Conservation (phyloP, 2,113 vertebrate genomes). For the Abramis brama region DNA sequence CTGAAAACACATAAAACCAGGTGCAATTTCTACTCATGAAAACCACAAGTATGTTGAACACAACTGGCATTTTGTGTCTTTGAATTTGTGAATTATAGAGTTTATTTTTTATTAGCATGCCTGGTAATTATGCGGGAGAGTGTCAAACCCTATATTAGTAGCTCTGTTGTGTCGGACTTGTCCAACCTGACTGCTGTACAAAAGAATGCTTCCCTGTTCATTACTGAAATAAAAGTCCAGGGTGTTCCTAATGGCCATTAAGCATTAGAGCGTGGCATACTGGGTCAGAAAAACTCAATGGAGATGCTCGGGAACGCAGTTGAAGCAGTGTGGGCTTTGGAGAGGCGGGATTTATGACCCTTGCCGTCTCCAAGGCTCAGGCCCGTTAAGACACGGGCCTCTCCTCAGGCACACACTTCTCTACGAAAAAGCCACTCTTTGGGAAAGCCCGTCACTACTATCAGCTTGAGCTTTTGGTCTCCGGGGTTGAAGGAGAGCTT, state of each 20-base stretch:
- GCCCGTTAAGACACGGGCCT: conserved; percentile 68
- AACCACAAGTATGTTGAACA: conserved; percentile 34
- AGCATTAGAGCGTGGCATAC: conserved; percentile 46
- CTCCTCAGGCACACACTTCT: conserved; percentile 62
- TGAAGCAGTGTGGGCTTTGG: conserved; percentile 38
- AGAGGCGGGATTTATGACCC: conserved; percentile 51
- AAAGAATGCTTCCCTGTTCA: conserved; percentile 19
- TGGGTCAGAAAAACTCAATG: conserved; percentile 37
- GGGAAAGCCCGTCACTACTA: conserved; percentile 63
- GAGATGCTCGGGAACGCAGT: conserved; percentile 17
- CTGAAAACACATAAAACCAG: conserved; percentile 38
- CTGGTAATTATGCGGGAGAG: conserved; percentile 7
- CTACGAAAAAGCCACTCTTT: conserved; percentile 66
- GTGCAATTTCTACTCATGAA: background rate
- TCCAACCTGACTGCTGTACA: conserved; percentile 1
- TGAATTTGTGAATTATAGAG: background rate
- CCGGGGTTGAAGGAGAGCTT: conserved; percentile 23
- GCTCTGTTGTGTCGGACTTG: conserved; percentile 19
- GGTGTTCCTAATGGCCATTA: conserved; percentile 48
- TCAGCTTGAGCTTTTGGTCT: conserved; percentile 54
- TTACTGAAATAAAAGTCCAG: conserved; percentile 45
- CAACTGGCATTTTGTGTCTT: conserved; percentile 3
- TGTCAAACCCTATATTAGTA: conserved; percentile 16
- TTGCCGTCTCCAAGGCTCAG: conserved; percentile 63
- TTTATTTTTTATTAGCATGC: conserved; percentile 10